phyloP scores from a whole-genome alignment of 1,140 invertebrate species.

The Lordiphosa mommai region DNA sequence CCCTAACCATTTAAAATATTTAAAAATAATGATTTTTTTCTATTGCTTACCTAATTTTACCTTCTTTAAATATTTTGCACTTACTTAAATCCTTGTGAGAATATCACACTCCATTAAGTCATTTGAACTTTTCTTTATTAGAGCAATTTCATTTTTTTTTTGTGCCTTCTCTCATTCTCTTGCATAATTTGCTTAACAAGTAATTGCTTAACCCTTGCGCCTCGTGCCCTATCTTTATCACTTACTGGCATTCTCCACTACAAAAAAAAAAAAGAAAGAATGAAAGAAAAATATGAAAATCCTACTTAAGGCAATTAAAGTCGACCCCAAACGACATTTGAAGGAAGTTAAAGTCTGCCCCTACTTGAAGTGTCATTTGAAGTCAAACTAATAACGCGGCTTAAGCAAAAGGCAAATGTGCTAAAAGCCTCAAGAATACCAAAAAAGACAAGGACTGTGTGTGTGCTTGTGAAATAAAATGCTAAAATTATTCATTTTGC shows the following conservation, averaged over 20 bases:
- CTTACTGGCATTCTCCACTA: not conserved
- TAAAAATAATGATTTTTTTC: too few species aligned
- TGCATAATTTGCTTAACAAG: too few species aligned
- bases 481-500: constrained; percentile 76
- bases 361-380: constrained; percentile 6
- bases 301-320: constrained; percentile 3
- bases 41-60: too few species aligned
- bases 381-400: not conserved
- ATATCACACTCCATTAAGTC: too few species aligned
- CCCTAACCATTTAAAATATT: too few species aligned
- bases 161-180: too few species aligned
- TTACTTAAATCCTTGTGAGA: too few species aligned
- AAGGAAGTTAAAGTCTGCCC: not conserved
- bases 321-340: not conserved
- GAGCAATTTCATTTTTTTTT: too few species aligned
- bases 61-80: too few species aligned
- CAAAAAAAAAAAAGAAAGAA: not conserved
- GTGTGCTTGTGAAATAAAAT: constrained; percentile 58
- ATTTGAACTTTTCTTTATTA: too few species aligned
- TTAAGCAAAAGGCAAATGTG: not conserved
- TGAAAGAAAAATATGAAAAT: constrained; percentile 1
- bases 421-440: constrained; percentile 1
- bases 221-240: constrained; percentile 1
- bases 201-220: constrained; percentile 7
- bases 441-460: constrained; percentile 8